phyloP scores from a whole-genome alignment of 2,888 invertebrate species.

The Tetrapedia diversipes region DNA sequence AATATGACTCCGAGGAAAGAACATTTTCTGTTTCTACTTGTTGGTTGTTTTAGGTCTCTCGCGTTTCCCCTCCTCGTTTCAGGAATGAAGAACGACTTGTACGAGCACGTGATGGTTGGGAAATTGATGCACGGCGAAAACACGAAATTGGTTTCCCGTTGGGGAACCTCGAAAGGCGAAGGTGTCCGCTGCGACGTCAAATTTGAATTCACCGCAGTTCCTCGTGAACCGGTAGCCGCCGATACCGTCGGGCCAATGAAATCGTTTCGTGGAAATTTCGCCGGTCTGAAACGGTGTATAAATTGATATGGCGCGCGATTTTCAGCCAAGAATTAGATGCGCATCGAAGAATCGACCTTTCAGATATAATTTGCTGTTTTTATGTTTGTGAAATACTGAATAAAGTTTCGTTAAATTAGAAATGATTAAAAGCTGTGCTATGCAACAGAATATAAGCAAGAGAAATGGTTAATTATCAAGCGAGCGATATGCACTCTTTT shows the following conservation, averaged over 20 bases:
- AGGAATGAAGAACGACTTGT: constrained; percentile 25
- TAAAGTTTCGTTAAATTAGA: neutral
- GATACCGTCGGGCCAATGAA: neutral
- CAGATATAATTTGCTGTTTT: no score
- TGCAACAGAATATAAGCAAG: no score
- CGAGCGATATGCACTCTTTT: no score
- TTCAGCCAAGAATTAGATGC: neutral
- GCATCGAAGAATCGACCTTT: no score
- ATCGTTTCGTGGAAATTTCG: constrained; percentile 7
- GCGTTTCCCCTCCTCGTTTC: neutral
- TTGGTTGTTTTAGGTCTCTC: no score
- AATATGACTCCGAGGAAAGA: no score
- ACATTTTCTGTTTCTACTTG: no score
- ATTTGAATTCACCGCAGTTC: constrained; percentile 18
- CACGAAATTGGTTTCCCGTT: constrained; percentile 46
- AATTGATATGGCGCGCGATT: neutral
- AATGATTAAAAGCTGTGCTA: neutral
- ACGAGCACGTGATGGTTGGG: constrained; percentile 32
- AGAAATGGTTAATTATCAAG: neutral
- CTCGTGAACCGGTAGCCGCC: neutral
- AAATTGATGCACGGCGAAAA: constrained; percentile 56
- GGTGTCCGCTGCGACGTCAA: constrained; percentile 10
- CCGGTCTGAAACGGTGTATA: neutral
- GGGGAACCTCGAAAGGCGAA: constrained; percentile 15
- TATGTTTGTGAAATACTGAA: neutral